phyloP scores from a whole-genome alignment of 2,888 invertebrate genomes.

The Willowsia nigromaculata region DNA sequence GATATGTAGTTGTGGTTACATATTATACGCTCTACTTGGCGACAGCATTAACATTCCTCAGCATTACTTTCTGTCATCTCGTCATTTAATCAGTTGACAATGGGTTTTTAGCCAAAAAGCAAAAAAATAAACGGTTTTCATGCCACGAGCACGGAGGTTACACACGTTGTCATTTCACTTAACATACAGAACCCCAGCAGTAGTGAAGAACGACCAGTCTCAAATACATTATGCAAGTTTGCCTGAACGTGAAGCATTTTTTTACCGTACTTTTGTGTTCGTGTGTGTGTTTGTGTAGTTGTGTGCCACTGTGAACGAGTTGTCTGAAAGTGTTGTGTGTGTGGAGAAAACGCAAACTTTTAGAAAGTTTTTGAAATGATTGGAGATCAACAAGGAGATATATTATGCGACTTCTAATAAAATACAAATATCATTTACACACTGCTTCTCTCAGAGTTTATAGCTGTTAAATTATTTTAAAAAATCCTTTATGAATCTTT shows the following conservation, averaged over 20 bases:
- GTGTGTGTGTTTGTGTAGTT: not conserved
- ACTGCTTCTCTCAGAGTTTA: constrained; percentile 6
- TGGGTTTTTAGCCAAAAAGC: constrained; percentile 39
- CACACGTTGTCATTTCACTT: not conserved
- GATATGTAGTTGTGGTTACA: constrained; percentile 21
- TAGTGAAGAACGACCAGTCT: not conserved
- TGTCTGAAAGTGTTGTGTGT: not conserved
- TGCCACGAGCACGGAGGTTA: not conserved
- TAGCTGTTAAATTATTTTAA: not conserved
- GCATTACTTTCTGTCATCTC: constrained; percentile 70
- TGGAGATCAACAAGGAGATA: not conserved
- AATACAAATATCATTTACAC: not conserved
- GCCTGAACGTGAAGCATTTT: no score
- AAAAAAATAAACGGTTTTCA: not conserved
- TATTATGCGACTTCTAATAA: not conserved
- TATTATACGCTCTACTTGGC: constrained; percentile 48
- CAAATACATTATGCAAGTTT: no score
- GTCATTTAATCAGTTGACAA: constrained; percentile 68
- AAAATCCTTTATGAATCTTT: not conserved
- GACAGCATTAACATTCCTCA: constrained; percentile 57
- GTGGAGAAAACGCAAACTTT: not conserved
- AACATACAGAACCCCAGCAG: not conserved
- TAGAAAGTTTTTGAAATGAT: not conserved
- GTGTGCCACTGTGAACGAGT: not conserved
- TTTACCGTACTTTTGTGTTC: no score